These are phyloP conservation scores for Fabriciana adippe DNA, from an alignment of 2,888 invertebrate species.

Conservation along the genomic window DNA sequence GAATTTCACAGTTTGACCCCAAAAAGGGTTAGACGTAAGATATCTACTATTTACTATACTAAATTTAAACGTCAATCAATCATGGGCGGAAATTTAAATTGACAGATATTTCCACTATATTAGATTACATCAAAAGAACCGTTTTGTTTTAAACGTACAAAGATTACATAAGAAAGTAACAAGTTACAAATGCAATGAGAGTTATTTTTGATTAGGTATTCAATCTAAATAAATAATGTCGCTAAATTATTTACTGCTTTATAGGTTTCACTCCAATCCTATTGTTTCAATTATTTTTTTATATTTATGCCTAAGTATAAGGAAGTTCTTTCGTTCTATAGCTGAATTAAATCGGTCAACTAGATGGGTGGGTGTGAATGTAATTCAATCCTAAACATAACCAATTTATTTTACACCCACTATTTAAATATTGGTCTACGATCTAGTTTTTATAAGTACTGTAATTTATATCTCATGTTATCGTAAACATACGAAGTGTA, in stretches of 20 bases:
- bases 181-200: background rate
- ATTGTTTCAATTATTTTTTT: no score
- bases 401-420: constrained; percentile 24
- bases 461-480: background rate
- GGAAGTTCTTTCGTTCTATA: background rate
- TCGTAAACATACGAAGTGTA: background rate
- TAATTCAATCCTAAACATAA: constrained; percentile 11
- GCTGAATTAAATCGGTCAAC: constrained; percentile 16
- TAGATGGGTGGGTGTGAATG: constrained; percentile 17
- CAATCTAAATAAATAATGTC: no score
- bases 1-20: constrained; percentile 59
- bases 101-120: constrained; percentile 46
- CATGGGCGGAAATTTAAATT: constrained; percentile 50
- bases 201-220: no score
- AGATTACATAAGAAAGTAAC: constrained; percentile 9
- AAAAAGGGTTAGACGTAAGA: constrained; percentile 44
- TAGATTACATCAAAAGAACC: constrained; percentile 53
- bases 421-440: constrained; percentile 3
- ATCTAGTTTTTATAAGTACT: constrained; percentile 9
- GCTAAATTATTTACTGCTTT: no score
- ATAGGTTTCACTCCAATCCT: no score
- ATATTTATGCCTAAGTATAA: constrained; percentile 3
- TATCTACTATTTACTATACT: constrained; percentile 49
- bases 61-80: constrained; percentile 62
- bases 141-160: constrained; percentile 13